Percentiles rank a stretch among this genome's conserved stretches.
Conservation (phyloP, 2,888 invertebrate genomes). For the Cordilura impudica region DNA sequence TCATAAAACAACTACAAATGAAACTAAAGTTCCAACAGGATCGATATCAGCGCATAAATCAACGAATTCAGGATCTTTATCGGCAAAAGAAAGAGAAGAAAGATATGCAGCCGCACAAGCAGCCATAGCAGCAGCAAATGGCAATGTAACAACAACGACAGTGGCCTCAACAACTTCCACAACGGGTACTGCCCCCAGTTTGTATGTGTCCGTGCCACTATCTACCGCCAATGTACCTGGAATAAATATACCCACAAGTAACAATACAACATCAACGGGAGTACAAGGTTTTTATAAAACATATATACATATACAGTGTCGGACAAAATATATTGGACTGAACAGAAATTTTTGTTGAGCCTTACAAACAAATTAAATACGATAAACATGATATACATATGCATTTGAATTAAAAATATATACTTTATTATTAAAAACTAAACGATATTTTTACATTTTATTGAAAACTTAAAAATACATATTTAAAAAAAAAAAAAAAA, state of each 20-base stretch:
- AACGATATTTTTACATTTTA: too few species aligned
- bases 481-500: too few species aligned
- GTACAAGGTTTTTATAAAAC: conserved; percentile 37
- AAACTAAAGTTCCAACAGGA: conserved; percentile 48
- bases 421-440: too few species aligned
- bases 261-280: conserved; percentile 60
- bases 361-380: too few species aligned
- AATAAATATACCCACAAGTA: conserved; percentile 75
- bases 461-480: neutral
- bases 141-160: conserved; percentile 35
- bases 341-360: too few species aligned
- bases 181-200: conserved; percentile 77
- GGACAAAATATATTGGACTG: too few species aligned
- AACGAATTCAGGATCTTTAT: conserved; percentile 38
- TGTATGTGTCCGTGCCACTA: conserved; percentile 83
- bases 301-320: too few species aligned
- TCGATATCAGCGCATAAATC: conserved; percentile 56
- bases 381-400: too few species aligned
- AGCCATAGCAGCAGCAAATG: conserved; percentile 64
- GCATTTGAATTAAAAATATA: too few species aligned
- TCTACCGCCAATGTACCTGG: conserved; percentile 79
- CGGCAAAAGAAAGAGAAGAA: conserved; percentile 65
- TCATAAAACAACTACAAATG: conserved; percentile 53
- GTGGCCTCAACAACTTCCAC: conserved; percentile 30
- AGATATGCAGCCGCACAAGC: conserved; percentile 64